phyloP scores from a whole-genome alignment of 2,797 vertebrate genomes.

The Mareca strepera region DNA sequence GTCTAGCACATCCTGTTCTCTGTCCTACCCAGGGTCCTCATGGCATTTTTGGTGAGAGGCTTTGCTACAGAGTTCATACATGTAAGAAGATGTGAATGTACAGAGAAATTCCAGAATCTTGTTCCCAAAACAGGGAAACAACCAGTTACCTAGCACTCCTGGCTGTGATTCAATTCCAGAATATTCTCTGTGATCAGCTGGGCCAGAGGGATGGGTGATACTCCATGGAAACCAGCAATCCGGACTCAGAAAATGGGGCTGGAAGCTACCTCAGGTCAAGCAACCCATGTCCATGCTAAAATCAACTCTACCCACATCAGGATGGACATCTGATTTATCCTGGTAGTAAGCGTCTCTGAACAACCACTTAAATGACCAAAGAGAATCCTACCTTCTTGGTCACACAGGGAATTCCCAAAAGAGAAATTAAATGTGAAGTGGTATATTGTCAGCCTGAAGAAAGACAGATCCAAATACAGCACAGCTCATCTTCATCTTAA shows the following conservation, averaged over 20 bases:
- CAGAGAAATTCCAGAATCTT: not conserved
- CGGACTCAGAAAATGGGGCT: not conserved
- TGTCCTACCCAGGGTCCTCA: not conserved
- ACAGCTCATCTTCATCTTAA: constrained; percentile 29
- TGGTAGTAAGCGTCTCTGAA: not conserved
- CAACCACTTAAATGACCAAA: not conserved
- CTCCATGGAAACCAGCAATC: not conserved
- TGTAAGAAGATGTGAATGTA: not conserved
- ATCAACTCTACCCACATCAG: not conserved
- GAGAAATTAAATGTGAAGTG: not conserved
- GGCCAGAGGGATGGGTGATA: not conserved
- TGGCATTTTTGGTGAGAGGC: not conserved
- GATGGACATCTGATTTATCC: not conserved
- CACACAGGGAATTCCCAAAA: not conserved
- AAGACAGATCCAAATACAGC: constrained; percentile 20
- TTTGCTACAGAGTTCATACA: not conserved
- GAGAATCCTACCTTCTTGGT: not conserved
- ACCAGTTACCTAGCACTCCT: not conserved
- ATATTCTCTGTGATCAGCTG: not conserved
- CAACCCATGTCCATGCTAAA: not conserved
- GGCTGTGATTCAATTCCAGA: not conserved
- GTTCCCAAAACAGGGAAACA: not conserved
- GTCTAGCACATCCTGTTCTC: not conserved
- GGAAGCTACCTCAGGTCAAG: not conserved
- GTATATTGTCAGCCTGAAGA: constrained; percentile 3